A percentile compares a stretch with the other conserved stretches of the same genome.
Conservation (phyloP, 2,888 invertebrate genomes). For the Alcis repandata region DNA sequence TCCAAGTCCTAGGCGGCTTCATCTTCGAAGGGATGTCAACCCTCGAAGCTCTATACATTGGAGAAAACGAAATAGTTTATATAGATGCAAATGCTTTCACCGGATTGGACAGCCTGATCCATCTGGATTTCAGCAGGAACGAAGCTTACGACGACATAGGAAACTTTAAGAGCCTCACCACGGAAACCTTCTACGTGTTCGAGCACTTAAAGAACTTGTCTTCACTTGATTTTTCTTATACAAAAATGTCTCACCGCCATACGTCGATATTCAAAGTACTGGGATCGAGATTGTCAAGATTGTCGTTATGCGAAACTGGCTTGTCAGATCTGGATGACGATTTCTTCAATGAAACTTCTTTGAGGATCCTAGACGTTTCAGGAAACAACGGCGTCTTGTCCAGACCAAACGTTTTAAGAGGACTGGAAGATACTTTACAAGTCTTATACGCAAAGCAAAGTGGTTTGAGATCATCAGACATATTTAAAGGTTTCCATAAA, state of each 20-base stretch:
- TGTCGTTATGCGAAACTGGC: slow-evolving; percentile 78
- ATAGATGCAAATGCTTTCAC: slow-evolving; percentile 74
- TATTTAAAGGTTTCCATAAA: slow-evolving; percentile 68
- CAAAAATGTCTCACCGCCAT: slow-evolving; percentile 57
- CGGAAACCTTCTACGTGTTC: slow-evolving; percentile 54
- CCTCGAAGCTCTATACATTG: slow-evolving; percentile 81
- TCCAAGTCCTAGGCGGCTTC: slow-evolving; percentile 71
- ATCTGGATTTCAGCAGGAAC: slow-evolving; percentile 86
- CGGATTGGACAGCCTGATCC: slow-evolving; percentile 68
- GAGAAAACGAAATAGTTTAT: slow-evolving; percentile 80
- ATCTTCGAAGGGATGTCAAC: slow-evolving; percentile 78
- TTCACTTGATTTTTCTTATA: slow-evolving; percentile 70
- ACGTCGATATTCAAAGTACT: slow-evolving; percentile 53
- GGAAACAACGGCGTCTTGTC: slow-evolving; percentile 78
- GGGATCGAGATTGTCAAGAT: slow-evolving; percentile 56
- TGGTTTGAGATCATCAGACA: slow-evolving; percentile 68
- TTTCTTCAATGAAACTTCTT: slow-evolving; percentile 72
- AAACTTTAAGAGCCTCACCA: slow-evolving; percentile 43
- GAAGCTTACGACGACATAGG: slow-evolving; percentile 49
- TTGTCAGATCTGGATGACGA: slow-evolving; percentile 66
- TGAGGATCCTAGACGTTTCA: slow-evolving; percentile 85
- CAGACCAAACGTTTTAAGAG: slow-evolving; percentile 65
- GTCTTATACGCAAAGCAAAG: slow-evolving; percentile 78
- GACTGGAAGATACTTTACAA: slow-evolving; percentile 72
- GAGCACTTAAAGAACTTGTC: slow-evolving; percentile 52